Evolutionary conservation across 2,797 vertebrate genomes (phyloP), one percentile per base, ranked within the genome.

Genomic region (Sparidentex hasta): DNA sequence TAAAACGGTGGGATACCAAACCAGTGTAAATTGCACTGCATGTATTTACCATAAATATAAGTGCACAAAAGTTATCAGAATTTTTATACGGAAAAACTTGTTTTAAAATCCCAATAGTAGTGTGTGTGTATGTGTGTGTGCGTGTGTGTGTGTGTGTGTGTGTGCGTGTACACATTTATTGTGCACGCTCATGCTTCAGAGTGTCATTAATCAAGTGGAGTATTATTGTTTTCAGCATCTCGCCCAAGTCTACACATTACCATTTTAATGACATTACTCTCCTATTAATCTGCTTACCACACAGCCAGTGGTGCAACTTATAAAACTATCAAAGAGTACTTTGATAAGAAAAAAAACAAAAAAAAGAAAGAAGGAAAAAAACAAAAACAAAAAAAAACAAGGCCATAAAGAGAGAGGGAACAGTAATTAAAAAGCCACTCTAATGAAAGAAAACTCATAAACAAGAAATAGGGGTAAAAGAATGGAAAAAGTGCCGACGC

Each of bases 241-340:
- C 80, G 80, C 88, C 90, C 90, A 91, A 92, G 90, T 90, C 93
- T 84, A 88, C 83, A 83, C 87, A 94, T 94, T 94, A 94, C 90
- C 94, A 92, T 94, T 93, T 93, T 95, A 95, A 95, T 95, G 91
- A 86, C 93, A 94, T 95, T 90, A 94, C 91, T 90, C 83, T 88
- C 76, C 90, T 93, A 93, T 94, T 95, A 94, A 95, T 96, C 94
- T 94, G 91, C 90, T 93, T 90, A 92, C 88, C 87, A 91, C 88
- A 90, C 88, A 93, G 90, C 89, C 90, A 88, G 88, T 86, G 87
- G 88, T 91, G 85, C 87, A 93, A 92, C 90, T 92, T 94, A 91
- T 90, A 84, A 87, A 92, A 92, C 94, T 92, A 93, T 93, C 90
- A 95, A 93, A 93, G 88, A 92, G 80, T 85, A 86, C 88, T 92